These are phyloP conservation scores for Fragum sueziense DNA, from an alignment of 2,888 invertebrate genomes.

Conservation along the genomic window DNA sequence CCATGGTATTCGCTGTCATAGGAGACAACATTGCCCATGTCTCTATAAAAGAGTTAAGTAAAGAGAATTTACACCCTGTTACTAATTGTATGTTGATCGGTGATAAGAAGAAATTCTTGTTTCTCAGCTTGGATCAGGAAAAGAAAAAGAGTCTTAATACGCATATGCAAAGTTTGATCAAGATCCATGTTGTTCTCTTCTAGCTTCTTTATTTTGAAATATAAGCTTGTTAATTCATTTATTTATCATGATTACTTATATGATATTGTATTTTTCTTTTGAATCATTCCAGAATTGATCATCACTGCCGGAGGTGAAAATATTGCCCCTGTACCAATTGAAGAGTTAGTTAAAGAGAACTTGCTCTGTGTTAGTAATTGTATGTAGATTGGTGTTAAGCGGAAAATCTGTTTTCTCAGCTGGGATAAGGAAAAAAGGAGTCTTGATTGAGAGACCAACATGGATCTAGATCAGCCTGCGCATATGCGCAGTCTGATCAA, in stretches of 20 bases:
- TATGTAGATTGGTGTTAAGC: conserved; percentile 92
- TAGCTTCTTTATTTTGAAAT: no score
- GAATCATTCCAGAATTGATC: conserved; percentile 89
- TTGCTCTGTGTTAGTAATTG: conserved; percentile 90
- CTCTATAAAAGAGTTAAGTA: conserved; percentile 91
- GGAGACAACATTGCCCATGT: conserved; percentile 95
- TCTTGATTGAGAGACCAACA: no score
- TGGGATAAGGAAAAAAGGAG: conserved; percentile 93
- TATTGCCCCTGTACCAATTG: conserved; percentile 92
- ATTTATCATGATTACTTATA: no score
- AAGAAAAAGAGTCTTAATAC: no score
- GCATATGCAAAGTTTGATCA: no score
- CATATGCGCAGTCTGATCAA: no score
- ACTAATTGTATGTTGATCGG: conserved; percentile 94
- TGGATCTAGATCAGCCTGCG: no score
- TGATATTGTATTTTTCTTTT: no score
- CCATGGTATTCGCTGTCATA: conserved; percentile 96
- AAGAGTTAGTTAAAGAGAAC: conserved; percentile 90
- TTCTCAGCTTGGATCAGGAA: conserved; percentile 91
- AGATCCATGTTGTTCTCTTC: no score
- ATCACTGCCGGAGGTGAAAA: conserved; percentile 98
- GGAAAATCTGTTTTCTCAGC: conserved; percentile 94
- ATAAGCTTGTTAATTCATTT: no score
- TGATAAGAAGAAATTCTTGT: conserved; percentile 93
- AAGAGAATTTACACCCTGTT: conserved; percentile 88